Percentiles rank a stretch among this genome's conserved stretches.
phyloP scores from a whole-genome alignment of 2,888 invertebrate species.

The Gymnosoma rotundatum region DNA sequence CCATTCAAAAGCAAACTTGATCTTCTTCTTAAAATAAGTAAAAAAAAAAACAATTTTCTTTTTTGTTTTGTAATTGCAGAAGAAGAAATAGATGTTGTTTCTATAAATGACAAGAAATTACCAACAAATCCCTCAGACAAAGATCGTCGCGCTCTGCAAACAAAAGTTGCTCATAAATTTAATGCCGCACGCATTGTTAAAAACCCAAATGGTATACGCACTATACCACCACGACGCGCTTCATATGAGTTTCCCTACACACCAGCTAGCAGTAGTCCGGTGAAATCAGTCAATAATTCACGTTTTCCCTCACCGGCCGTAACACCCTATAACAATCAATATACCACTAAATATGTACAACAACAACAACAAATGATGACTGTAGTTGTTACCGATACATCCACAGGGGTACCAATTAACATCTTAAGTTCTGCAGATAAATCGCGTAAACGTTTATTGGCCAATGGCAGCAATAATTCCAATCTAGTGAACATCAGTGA shows the following conservation, averaged over 20 bases:
- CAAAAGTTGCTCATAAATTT: slow-evolving; percentile 85
- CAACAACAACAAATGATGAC: slow-evolving; percentile 81
- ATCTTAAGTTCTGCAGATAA: slow-evolving; percentile 58
- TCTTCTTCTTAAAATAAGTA: neutral
- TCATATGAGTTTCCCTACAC: slow-evolving; percentile 77
- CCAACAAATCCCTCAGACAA: slow-evolving; percentile 88
- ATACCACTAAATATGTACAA: slow-evolving; percentile 75
- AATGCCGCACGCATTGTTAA: slow-evolving; percentile 77
- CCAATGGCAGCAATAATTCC: slow-evolving; percentile 11
- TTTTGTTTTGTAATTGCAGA: slow-evolving; percentile 74
- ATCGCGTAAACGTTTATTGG: slow-evolving; percentile 68
- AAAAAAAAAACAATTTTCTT: neutral
- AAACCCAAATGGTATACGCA: slow-evolving; percentile 76
- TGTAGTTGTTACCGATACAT: slow-evolving; percentile 36
- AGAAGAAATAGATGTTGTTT: slow-evolving; percentile 93
- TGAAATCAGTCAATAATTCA: slow-evolving; percentile 78
- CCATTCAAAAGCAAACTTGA: no score
- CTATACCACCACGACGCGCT: slow-evolving; percentile 76
- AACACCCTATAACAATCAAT: slow-evolving; percentile 76
- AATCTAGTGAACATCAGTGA: slow-evolving; percentile 74
- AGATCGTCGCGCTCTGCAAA: slow-evolving; percentile 86
- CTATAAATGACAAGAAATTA: slow-evolving; percentile 85
- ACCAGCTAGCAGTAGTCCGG: slow-evolving; percentile 79
- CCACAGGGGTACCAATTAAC: slow-evolving; percentile 57
- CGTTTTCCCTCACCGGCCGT: slow-evolving; percentile 79